Conservation (phyloP, 2,113 vertebrate species). For the Orcinus orca region DNA sequence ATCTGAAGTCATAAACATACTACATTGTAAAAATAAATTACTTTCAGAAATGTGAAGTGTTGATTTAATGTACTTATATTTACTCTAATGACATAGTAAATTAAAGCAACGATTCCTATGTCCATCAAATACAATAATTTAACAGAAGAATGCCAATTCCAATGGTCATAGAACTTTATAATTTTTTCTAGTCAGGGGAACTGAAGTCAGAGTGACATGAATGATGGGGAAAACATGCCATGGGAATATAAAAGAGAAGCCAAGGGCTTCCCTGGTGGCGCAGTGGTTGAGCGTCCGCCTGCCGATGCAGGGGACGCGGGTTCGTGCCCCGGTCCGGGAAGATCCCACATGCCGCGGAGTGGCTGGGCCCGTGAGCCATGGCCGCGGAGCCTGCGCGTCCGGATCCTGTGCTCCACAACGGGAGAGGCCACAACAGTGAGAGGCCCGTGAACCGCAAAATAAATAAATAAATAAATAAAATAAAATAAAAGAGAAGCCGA, state of each 20-base stretch:
- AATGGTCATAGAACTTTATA: not conserved
- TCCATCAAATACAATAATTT: not conserved
- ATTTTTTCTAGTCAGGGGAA: not conserved
- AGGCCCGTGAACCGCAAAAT: no score
- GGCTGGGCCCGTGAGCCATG: no score
- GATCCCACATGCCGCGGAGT: no score
- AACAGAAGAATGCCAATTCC: not conserved
- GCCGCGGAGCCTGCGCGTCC: no score
- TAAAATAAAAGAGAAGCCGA: not conserved
- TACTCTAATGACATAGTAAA: not conserved
- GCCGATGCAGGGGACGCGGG: no score
- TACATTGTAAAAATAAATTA: conserved; percentile 15
- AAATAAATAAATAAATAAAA: no score
- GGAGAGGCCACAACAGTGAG: no score
- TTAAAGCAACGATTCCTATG: not conserved
- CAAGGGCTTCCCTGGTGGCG: no score
- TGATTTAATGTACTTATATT: conserved; percentile 32
- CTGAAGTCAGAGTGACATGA: not conserved
- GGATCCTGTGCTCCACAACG: no score
- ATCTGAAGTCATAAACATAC: not conserved
- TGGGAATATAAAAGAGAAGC: not conserved
- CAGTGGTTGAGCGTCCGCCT: no score
- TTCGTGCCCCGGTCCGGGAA: no score
- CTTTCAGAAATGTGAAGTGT: not conserved
- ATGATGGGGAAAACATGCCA: not conserved